Base-by-base conservation (phyloP, 1,140 invertebrate genomes). In the Microvelia longipes region DNA sequence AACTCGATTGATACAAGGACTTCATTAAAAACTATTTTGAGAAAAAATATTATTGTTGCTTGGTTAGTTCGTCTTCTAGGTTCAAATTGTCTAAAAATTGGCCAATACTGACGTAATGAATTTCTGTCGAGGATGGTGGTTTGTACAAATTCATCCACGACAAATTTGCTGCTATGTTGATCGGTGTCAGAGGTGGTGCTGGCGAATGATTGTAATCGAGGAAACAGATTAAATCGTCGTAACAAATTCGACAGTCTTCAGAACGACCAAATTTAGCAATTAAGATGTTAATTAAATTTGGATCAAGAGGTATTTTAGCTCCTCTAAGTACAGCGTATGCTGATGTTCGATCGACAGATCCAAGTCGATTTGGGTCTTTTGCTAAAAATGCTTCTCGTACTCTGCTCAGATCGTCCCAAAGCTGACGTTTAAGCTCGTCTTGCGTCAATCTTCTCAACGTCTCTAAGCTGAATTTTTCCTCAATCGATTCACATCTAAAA, bases 401-500 rank as follows among this genome's bases (percentile, higher is more conserved):
- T 2, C 88, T 81, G 2, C 84, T 84, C 2, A 86, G 79, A 67
- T 87, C 85, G 73, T 88, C 83, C 86, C 88, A 91, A 0, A 90
- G 75, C 1, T 81, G 80, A 1, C 87, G 82, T n/a, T 85, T 84
- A 28, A 91, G 72, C 70, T 88, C 86, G 30, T 84, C 83, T 66
- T 90, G 87, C 0, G 88, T 84, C n/a, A 89, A 76, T 66, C 80
- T 77, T 50, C 80, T 80, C 73, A 84, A 71, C 75, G 80, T 82
- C 78, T 85, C 79, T 77, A 79, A 75, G 73, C 76, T 77, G 77
- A 73, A 70, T 73, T 73, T 76, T 73, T 82, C 80, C 72, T 76
- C 79, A 13, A 78, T 71, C 73, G 80, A 79, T 72, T 72, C 76
- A 70, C 77, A 69, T 27, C 80, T 77, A 78, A 88, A 91, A 72